Evolutionary conservation across 1,140 invertebrate species (phyloP).

Genomic region (Atopsyche davidsoni): DNA sequence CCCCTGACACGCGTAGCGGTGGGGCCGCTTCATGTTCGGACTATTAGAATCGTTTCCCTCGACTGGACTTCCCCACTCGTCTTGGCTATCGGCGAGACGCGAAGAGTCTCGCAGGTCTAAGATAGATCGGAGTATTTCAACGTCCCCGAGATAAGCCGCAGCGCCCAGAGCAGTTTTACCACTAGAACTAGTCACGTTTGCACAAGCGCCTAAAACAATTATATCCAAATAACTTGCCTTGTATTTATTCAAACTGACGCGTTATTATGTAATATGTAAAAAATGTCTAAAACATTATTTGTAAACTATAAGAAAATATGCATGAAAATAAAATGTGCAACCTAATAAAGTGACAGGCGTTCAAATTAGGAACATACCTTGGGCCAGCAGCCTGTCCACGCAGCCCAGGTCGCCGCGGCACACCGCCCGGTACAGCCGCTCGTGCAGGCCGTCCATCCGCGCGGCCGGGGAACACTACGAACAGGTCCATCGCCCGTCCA

Average conservation of each 20-base stretch:
- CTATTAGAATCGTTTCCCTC: background rate
- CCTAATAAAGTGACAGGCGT: too few species aligned
- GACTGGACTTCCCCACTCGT: slow-evolving; percentile 1
- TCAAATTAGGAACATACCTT: slow-evolving; percentile 17
- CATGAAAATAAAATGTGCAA: too few species aligned
- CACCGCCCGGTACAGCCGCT: slow-evolving; percentile 20
- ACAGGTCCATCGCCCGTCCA: too few species aligned
- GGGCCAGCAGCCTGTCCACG: slow-evolving; percentile 16
- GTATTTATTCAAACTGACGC: too few species aligned
- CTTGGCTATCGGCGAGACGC: too few species aligned
- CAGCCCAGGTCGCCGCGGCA: slow-evolving; percentile 15
- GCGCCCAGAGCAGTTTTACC: slow-evolving; percentile 19
- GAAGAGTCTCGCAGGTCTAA: too few species aligned
- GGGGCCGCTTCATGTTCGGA: background rate
- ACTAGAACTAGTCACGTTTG: slow-evolving; percentile 18
- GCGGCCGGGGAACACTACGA: too few species aligned
- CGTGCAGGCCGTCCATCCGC: slow-evolving; percentile 20
- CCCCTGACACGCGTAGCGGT: background rate
- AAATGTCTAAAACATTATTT: too few species aligned
- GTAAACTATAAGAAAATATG: too few species aligned
- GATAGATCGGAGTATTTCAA: slow-evolving; percentile 15
- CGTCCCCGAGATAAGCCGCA: slow-evolving; percentile 14
- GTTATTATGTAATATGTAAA: too few species aligned
- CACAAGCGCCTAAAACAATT: slow-evolving; percentile 18
- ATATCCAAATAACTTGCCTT: too few species aligned